These are phyloP conservation scores for Eledona agricola DNA, from an alignment of 2,888 invertebrate species.

Conservation along the genomic window DNA sequence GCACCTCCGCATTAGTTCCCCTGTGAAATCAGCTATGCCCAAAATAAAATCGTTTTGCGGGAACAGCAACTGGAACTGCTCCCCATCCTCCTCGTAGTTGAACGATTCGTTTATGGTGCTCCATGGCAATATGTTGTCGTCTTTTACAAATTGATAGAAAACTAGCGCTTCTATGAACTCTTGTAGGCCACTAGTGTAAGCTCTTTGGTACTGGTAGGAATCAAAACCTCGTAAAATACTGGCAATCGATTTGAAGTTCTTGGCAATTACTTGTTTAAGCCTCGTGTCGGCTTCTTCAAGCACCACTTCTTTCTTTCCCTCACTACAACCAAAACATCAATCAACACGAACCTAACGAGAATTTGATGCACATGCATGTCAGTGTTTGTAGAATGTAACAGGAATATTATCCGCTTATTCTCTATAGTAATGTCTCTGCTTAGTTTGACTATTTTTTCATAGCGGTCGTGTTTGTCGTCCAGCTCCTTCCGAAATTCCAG, in stretches of 20 bases:
- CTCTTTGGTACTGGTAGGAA: constrained; percentile 72
- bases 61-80: constrained; percentile 53
- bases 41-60: constrained; percentile 71
- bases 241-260: constrained; percentile 74
- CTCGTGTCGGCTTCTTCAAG: constrained; percentile 73
- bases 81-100: constrained; percentile 44
- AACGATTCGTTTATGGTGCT: constrained; percentile 49
- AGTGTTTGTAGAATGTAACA: constrained; percentile 77
- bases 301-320: constrained; percentile 66
- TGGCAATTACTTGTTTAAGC: constrained; percentile 69
- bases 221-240: constrained; percentile 77
- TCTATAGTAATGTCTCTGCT: constrained; percentile 88
- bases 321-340: constrained; percentile 56
- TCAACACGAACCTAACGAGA: constrained; percentile 3
- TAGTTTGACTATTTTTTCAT: constrained; percentile 83
- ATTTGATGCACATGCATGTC: constrained; percentile 53
- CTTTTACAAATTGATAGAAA: constrained; percentile 75
- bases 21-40: constrained; percentile 87
- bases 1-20: constrained; percentile 89
- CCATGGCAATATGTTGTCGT: constrained; percentile 70
- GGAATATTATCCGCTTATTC: constrained; percentile 88
- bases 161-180: constrained; percentile 89
- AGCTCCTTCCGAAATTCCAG: constrained; percentile 71
- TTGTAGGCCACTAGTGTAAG: constrained; percentile 75
- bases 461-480: constrained; percentile 82